phyloP scores from a whole-genome alignment of 2,113 vertebrate species.

The Hemichromis elongatus region DNA sequence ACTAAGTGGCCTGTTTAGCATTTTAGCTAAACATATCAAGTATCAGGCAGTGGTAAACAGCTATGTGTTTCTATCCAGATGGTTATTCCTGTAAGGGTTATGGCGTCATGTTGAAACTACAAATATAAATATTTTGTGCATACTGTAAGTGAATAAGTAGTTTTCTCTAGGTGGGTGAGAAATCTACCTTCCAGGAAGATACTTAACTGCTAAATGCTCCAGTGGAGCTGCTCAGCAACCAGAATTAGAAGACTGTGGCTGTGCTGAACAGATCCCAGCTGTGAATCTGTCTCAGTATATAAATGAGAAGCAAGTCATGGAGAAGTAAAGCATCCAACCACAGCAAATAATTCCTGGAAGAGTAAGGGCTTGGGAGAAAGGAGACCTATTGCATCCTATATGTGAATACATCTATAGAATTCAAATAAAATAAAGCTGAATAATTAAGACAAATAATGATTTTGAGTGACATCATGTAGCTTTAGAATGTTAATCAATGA shows the following conservation, averaged over 20 bases:
- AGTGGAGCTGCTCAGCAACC: constrained; percentile 52
- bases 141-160: constrained; percentile 17
- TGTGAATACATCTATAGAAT: background rate
- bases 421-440: background rate
- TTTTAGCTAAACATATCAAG: background rate
- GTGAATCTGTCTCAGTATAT: constrained; percentile 44
- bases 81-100: background rate
- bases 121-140: background rate
- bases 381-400: background rate
- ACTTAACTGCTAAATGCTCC: constrained; percentile 56
- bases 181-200: constrained; percentile 40
- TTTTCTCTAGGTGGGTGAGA: constrained; percentile 4
- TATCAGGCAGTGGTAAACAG: background rate
- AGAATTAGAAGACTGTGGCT: constrained; percentile 18
- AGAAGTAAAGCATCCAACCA: constrained; percentile 13
- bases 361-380: background rate
- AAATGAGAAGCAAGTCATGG: constrained; percentile 34
- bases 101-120: background rate
- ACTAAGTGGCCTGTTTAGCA: background rate
- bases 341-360: constrained; percentile 3
- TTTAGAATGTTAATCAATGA: background rate
- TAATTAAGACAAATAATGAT: background rate
- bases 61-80: background rate
- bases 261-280: constrained; percentile 50
- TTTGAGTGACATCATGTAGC: background rate